Evolutionary conservation across 2,797 vertebrate genomes (phyloP), one percentile per base, ranked within the genome.

Genomic region (Hoplostethus mediterraneus): DNA sequence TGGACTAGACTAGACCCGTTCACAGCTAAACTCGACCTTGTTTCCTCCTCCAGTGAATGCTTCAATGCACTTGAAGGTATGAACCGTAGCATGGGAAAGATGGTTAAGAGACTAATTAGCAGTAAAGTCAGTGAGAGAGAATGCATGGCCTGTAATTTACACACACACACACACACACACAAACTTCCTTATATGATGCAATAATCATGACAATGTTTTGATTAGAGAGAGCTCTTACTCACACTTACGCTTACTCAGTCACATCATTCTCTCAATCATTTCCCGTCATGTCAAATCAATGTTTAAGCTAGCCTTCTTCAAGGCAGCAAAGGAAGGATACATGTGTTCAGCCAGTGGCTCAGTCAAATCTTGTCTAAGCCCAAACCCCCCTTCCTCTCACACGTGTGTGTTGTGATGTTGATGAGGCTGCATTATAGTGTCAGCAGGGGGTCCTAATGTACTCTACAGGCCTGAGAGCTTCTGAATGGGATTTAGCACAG

Each of bases 391-490:
- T 75, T 77, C 71, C 62, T 67, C 61, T 75, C 76, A 38, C 76
- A 80, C 72, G 33, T 12, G 60, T 75, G 82, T 49, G 83, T 93
- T 94, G 89, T 93, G 80, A 94, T 94, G 93, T 81, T 92, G 89
- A 94, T 90, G 73, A 89, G 77, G 71, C 66, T 73, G 25, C 58
- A 79, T 88, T 85, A 83, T 87, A 28, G 54, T 16, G 42, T 72
- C 63, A n/a, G 68, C 54, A 64, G 87, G 89, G 84, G 83, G 82
- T 81, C 80, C 45, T 75, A 48, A n/a, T 55, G 75, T 67, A 40
- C 79, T 79, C 68, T 63, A 51, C 70, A 77, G 67, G 79, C 82
- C 63, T 21, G n/a, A 71, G 76, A 75, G 78, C 28, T 53, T n/a
- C 56, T 87, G 69, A 92, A 89, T 80, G 63, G 84, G 82, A 54